These are phyloP conservation scores for Centropus unirufus DNA, from an alignment of 2,113 vertebrate genomes.

Conservation along the genomic window DNA sequence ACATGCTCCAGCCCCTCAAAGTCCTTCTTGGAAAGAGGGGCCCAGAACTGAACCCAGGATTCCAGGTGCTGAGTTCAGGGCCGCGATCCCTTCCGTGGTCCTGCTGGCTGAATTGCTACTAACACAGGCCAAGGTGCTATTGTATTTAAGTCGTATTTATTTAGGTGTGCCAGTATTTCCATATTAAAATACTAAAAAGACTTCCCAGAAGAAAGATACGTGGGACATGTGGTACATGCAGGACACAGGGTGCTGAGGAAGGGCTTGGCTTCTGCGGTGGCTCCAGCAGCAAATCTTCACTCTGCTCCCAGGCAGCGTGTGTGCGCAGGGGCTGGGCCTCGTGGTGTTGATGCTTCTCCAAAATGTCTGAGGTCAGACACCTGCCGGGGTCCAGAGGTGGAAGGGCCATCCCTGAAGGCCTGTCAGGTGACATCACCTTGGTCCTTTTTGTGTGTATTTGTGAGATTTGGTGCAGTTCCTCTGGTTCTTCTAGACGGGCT, in stretches of 20 bases:
- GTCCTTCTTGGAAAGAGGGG: too few species aligned
- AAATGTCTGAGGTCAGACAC: neutral
- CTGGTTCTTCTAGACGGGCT: neutral
- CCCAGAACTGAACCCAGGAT: too few species aligned
- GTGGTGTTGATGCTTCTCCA: accelerated
- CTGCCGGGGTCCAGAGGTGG: neutral
- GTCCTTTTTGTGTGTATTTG: neutral
- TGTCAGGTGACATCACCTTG: accelerated
- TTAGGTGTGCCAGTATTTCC: neutral
- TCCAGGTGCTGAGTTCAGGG: too few species aligned
- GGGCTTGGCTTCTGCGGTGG: accelerated
- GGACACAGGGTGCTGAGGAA: accelerated
- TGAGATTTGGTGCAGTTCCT: neutral
- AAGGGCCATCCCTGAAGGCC: accelerated
- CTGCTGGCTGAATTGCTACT: too few species aligned
- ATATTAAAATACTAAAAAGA: neutral
- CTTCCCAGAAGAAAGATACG: accelerated
- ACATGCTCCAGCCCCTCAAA: too few species aligned
- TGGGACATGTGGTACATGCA: accelerated
- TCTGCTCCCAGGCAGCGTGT: neutral
- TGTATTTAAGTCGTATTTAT: neutral
- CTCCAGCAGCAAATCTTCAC: neutral
- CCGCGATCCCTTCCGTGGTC: too few species aligned
- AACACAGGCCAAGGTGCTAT: neutral
- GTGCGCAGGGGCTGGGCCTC: accelerated